Percentiles rank a stretch among this genome's conserved stretches.
Evolutionary conservation across 2,797 vertebrate species (phyloP).

Genomic region (Clarias fuscus): DNA sequence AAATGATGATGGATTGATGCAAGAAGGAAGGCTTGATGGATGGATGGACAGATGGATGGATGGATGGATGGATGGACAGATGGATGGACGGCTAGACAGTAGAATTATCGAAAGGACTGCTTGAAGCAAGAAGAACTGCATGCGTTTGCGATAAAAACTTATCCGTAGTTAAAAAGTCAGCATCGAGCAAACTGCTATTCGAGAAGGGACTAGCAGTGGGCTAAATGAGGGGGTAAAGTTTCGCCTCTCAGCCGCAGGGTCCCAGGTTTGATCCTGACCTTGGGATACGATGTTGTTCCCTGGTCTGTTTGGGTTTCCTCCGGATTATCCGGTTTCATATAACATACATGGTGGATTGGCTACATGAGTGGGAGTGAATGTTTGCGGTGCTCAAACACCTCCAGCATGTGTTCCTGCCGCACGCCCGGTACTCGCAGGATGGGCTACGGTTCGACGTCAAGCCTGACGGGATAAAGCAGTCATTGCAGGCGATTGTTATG

Average conservation of each 20-base stretch:
- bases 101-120: background rate
- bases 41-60: background rate
- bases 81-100: background rate
- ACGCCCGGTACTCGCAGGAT: background rate
- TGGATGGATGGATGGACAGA: background rate
- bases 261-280: background rate
- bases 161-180: background rate
- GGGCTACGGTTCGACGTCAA: background rate
- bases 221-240: background rate
- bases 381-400: background rate
- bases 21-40: background rate
- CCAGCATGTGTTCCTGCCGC: background rate
- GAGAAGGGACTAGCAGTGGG: background rate
- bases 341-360: background rate
- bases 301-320: background rate
- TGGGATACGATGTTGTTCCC: background rate
- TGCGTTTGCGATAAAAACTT: background rate
- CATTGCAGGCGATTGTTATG: constrained; percentile 15
- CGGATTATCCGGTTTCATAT: background rate
- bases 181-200: background rate
- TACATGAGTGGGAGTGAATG: too few relatives aligned
- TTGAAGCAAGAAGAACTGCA: background rate
- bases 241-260: background rate
- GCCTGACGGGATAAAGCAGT: background rate
- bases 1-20: constrained; percentile 15